Conservation (phyloP, 2,113 vertebrate genomes). For the Zapus hudsonius region DNA sequence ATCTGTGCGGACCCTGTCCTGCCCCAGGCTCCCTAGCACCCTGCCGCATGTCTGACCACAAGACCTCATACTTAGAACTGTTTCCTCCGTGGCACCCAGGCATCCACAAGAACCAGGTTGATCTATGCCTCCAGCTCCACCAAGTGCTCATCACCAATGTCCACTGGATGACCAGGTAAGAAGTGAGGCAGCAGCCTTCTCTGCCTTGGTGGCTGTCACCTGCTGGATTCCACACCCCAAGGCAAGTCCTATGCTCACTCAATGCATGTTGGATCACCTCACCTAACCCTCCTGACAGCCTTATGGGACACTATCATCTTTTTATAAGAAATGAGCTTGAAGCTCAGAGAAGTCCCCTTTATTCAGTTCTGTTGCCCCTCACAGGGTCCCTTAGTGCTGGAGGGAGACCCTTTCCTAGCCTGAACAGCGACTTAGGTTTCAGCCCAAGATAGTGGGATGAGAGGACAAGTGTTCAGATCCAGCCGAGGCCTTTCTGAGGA, state of each 20-base stretch:
- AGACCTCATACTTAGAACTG: background rate
- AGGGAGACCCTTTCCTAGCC: background rate
- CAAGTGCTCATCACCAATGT: background rate
- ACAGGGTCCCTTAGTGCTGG: background rate
- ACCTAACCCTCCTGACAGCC: background rate
- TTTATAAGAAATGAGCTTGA: background rate
- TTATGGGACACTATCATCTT: background rate
- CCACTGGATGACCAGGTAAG: rapidly evolving
- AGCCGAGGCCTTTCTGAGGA: background rate
- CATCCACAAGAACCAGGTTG: background rate
- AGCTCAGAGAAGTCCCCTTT: background rate
- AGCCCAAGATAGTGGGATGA: background rate
- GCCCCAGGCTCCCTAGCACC: background rate
- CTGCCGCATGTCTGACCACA: background rate
- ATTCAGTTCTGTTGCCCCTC: background rate
- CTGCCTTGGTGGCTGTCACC: background rate
- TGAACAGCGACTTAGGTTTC: background rate
- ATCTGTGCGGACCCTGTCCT: background rate
- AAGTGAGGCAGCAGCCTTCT: background rate
- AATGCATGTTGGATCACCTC: too few species aligned
- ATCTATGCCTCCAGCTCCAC: background rate
- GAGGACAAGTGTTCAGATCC: background rate
- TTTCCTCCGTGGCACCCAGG: background rate
- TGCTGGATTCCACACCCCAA: background rate
- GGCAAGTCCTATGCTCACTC: background rate